Base-by-base conservation (phyloP, 1,140 invertebrate species). In the Manduca sexta region DNA sequence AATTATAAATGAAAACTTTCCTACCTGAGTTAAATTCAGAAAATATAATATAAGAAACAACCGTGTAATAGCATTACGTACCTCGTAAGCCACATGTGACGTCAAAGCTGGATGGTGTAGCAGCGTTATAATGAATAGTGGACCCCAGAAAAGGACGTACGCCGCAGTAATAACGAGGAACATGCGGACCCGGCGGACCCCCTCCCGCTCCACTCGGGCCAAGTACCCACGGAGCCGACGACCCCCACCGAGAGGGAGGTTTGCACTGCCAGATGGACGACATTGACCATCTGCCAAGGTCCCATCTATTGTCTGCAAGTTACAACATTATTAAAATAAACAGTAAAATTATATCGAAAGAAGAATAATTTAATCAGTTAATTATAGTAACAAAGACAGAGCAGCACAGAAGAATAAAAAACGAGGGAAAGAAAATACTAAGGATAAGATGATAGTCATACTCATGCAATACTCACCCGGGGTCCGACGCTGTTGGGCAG, bases 61-160 rank as follows among this genome's bases (percentile, higher is more conserved):
- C n/a, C n/a, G n/a, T n/a, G n/a, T n/a, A n/a, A n/a, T n/a, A n/a
- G n/a, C n/a, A n/a, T n/a, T n/a, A n/a, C n/a, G n/a, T 75, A 93
- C 91, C 88, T 93, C 91, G 64, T 92, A 92, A 40, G 90, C 90
- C 10, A 91, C 87, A 45, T 88, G 87, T 60, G 93, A 91, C 16
- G 93, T 92, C 44, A 93, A 88, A 14, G 91, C 86, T 2, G 92
- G 92, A 69, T 93, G 92, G 74, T 93, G 90, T 13, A 93, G 89
- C 33, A 94, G 77, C 0, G 92, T 96, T 46, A 96, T 92, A 44
- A 95, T 90, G 82, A 96, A 96, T 49, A 97, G 84, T 14, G 95
- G 95, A 52, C 94, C 94, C 94, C 95, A 97, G 83, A 95, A 95
- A 26, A 96, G 87, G 12, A 95, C 89, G 70, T 95, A 97, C 3